phyloP scores from a whole-genome alignment of 2,113 vertebrate genomes.

The Cyprinodon variegatus region DNA sequence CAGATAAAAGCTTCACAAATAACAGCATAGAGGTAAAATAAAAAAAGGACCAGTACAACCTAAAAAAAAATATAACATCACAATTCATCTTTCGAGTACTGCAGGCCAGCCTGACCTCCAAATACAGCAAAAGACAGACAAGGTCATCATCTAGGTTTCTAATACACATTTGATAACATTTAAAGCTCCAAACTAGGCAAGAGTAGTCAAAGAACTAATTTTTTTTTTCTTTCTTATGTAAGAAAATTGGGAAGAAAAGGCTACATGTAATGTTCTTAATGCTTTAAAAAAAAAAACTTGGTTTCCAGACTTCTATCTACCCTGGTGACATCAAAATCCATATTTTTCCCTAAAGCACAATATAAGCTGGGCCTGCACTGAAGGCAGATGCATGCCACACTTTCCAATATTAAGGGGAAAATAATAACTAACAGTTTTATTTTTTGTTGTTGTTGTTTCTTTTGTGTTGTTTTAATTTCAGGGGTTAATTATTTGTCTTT shows the following conservation, averaged over 20 bases:
- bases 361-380: no score
- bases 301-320: no score
- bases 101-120: not conserved
- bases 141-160: not conserved
- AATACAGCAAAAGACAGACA: not conserved
- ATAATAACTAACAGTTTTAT: no score
- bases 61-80: not conserved
- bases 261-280: no score
- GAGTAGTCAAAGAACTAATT: no score
- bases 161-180: not conserved
- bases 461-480: no score
- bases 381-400: not conserved
- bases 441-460: no score
- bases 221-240: no score
- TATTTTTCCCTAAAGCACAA: no score
- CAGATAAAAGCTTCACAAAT: constrained; percentile 29
- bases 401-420: not conserved
- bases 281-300: no score
- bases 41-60: not conserved
- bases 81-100: not conserved
- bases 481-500: not conserved
- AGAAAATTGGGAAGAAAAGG: no score
- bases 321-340: no score
- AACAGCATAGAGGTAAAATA: constrained; percentile 6
- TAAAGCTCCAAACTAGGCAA: not conserved